Conservation (phyloP, 2,113 vertebrate genomes). For the Amphilophus citrinellus region DNA sequence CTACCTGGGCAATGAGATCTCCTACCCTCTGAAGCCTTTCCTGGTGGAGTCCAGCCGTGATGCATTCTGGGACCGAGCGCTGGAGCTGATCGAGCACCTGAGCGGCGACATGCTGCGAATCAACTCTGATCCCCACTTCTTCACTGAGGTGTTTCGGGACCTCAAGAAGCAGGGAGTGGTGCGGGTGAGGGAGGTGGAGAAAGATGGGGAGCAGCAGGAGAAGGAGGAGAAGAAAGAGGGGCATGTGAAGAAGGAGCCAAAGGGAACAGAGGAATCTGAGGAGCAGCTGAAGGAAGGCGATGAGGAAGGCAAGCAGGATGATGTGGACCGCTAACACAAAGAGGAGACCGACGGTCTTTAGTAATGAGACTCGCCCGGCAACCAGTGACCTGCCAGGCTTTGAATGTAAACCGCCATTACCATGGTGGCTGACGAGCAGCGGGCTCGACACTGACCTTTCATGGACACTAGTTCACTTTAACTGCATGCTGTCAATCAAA, state of each 20-base stretch:
- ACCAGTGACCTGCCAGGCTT: not conserved
- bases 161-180: constrained; percentile 88
- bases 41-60: constrained; percentile 92
- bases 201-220: not conserved
- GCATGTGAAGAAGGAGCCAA: not conserved
- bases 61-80: constrained; percentile 92
- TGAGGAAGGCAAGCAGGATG: constrained; percentile 85
- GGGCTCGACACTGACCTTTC: not conserved
- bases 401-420: constrained; percentile 21
- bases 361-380: constrained; percentile 16
- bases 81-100: constrained; percentile 89
- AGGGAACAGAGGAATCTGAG: not conserved
- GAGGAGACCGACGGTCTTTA: not conserved
- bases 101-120: constrained; percentile 92
- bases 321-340: constrained; percentile 86
- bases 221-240: not conserved
- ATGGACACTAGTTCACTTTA: constrained; percentile 21
- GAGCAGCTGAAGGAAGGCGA: constrained; percentile 14
- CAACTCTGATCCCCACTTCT: constrained; percentile 93
- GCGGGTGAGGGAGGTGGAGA: constrained; percentile 64
- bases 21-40: constrained; percentile 94
- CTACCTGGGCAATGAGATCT: constrained; percentile 96
- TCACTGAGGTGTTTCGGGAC: constrained; percentile 95
- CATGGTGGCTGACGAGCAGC: not conserved
- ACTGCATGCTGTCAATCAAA: constrained; percentile 39